Percentiles rank a stretch among this genome's conserved stretches.
Evolutionary conservation across 23 tunicate species (phyloP).

Genomic region (Trididemnum nubilum): DNA sequence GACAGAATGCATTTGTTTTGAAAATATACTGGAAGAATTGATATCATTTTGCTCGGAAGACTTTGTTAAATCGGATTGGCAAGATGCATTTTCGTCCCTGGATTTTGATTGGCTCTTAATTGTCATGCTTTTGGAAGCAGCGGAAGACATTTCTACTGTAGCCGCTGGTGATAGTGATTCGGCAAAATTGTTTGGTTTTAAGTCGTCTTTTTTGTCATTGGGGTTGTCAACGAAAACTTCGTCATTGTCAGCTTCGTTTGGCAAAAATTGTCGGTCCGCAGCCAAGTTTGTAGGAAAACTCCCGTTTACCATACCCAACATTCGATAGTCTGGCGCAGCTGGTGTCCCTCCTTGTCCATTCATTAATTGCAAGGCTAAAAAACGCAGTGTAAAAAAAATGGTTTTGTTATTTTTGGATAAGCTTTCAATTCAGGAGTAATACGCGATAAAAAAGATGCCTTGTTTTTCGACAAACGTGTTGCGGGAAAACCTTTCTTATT

Average conservation of each 20-base stretch:
- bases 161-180: neutral
- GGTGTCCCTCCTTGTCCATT: constrained; percentile 9
- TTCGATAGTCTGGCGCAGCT: constrained; percentile 10
- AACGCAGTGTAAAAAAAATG: too few relatives aligned
- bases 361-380: constrained; percentile 35
- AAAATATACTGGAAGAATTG: neutral
- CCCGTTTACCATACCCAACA: constrained; percentile 1
- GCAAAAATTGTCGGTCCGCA: neutral
- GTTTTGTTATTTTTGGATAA: too few relatives aligned
- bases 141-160: neutral
- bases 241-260: constrained; percentile 31
- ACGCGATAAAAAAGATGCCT: too few relatives aligned
- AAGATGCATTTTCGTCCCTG: neutral
- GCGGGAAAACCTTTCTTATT: too few relatives aligned
- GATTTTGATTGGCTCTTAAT: neutral
- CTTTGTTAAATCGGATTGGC: neutral
- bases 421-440: too few relatives aligned
- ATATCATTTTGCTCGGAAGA: neutral
- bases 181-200: neutral
- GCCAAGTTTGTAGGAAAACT: neutral
- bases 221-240: constrained; percentile 55
- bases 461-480: too few relatives aligned
- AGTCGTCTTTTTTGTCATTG: constrained; percentile 8
- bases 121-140: neutral
- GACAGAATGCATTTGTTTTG: neutral